Percentiles rank a stretch among this genome's conserved stretches.
These are phyloP conservation scores for Centropristis striata DNA, from an alignment of 2,113 vertebrate genomes.

Conservation along the genomic window DNA sequence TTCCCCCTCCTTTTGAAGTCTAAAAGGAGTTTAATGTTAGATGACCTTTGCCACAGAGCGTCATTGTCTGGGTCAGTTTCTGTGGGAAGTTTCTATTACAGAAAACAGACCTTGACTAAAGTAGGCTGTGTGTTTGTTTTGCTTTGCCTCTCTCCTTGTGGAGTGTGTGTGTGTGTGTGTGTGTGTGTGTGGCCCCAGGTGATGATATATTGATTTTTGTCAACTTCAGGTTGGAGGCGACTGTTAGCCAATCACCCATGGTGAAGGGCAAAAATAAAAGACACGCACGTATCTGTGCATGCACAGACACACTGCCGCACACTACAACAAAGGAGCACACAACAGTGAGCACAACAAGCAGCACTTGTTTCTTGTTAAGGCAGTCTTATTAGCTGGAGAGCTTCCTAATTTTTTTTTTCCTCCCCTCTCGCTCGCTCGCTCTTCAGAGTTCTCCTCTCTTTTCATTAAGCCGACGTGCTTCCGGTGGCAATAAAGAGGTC, in stretches of 20 bases:
- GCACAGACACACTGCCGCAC: constrained; percentile 10
- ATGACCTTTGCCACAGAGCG: constrained; percentile 70
- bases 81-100: constrained; percentile 76
- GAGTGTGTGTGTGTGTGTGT: constrained; percentile 24
- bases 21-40: constrained; percentile 60
- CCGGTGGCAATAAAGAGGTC: constrained; percentile 61
- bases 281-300: constrained; percentile 19
- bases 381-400: constrained; percentile 70
- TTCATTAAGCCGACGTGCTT: constrained; percentile 67
- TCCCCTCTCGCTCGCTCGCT: background rate
- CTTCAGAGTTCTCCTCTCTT: constrained; percentile 54
- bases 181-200: constrained; percentile 56
- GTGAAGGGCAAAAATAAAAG: constrained; percentile 79
- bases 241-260: constrained; percentile 81
- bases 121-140: constrained; percentile 72
- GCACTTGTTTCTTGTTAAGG: constrained; percentile 69
- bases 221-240: constrained; percentile 80
- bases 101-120: constrained; percentile 75
- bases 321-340: constrained; percentile 50
- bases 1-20: constrained; percentile 12
- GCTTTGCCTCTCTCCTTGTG: constrained; percentile 52
- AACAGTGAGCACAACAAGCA: constrained; percentile 59
- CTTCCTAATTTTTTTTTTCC: constrained; percentile 41
- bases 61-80: constrained; percentile 60
- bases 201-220: constrained; percentile 86